phyloP scores from a whole-genome alignment of 2,888 invertebrate genomes.

The Diadromus collaris region DNA sequence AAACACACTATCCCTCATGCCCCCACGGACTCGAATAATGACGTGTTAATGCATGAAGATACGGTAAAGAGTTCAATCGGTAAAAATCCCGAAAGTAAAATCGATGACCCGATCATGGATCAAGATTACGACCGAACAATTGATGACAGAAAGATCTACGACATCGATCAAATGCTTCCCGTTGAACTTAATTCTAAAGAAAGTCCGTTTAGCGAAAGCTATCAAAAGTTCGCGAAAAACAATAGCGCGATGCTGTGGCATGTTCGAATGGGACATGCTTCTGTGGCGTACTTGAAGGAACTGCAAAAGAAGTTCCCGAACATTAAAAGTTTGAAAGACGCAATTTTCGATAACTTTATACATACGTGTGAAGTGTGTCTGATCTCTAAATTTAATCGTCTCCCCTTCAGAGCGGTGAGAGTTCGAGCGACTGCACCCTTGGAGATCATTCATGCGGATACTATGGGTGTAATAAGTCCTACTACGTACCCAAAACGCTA shows the following conservation, averaged over 20 bases:
- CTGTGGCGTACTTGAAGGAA: conserved; percentile 61
- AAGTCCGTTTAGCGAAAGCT: conserved; percentile 11
- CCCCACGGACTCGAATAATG: not conserved
- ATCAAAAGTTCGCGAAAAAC: conserved; percentile 21
- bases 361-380: conserved; percentile 38
- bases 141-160: conserved; percentile 5
- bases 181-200: not conserved
- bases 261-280: conserved; percentile 61
- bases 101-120: not conserved
- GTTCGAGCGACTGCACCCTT: conserved; percentile 32
- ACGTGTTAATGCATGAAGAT: conserved; percentile 2
- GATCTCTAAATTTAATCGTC: conserved; percentile 39
- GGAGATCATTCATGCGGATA: conserved; percentile 32
- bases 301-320: conserved; percentile 23
- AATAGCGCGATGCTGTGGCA: conserved; percentile 61
- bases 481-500: conserved; percentile 32
- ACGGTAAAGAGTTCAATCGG: conserved; percentile 6
- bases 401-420: conserved; percentile 37
- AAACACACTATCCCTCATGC: conserved; percentile 4
- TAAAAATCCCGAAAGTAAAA: not conserved
- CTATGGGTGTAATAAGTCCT: conserved; percentile 42
- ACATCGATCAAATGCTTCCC: conserved; percentile 3
- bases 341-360: conserved; percentile 15
- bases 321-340: conserved; percentile 28
- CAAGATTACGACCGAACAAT: not conserved